A percentile compares a stretch with the other conserved stretches of the same genome.
These are phyloP conservation scores for Telenomus remus DNA, from an alignment of 1,140 invertebrate species.

Conservation along the genomic window DNA sequence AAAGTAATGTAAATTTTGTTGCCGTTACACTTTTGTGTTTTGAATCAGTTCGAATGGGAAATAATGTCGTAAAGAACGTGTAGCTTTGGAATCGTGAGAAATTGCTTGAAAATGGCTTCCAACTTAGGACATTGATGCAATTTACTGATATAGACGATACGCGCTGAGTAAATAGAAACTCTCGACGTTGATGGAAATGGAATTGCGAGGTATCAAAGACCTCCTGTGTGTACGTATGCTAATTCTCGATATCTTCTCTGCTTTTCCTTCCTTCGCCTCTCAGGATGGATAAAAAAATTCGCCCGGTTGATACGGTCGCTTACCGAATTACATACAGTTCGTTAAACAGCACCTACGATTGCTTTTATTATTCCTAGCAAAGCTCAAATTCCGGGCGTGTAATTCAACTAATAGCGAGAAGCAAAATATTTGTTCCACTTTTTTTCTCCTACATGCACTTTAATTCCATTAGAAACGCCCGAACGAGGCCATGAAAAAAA, in stretches of 20 bases:
- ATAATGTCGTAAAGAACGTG: no score
- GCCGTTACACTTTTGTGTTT: no score
- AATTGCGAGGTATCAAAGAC: slow-evolving; percentile 8
- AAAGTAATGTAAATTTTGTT: no score
- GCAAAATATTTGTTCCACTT: slow-evolving; percentile 24
- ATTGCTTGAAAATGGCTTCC: no score
- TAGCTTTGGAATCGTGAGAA: no score
- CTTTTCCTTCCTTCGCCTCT: not conserved
- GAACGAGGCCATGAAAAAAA: no score
- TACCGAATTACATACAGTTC: slow-evolving; percentile 39
- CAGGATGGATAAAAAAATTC: slow-evolving; percentile 4
- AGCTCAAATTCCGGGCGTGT: slow-evolving; percentile 29
- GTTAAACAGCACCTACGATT: slow-evolving; percentile 28
- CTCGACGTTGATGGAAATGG: slow-evolving; percentile 6
- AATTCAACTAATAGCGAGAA: slow-evolving; percentile 31
- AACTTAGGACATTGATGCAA: no score
- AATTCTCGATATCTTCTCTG: slow-evolving; percentile 27
- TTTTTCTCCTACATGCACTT: no score
- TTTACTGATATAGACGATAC: not conserved
- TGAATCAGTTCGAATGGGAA: no score
- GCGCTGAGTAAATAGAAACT: slow-evolving; percentile 10
- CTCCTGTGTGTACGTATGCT: slow-evolving; percentile 3
- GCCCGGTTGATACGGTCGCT: slow-evolving; percentile 8
- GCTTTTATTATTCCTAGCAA: slow-evolving; percentile 34
- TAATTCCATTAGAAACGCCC: no score